Evolutionary conservation across 2,797 vertebrate genomes (phyloP), one percentile per base, ranked within the genome.

Genomic region (Darevskia nairensis): DNA sequence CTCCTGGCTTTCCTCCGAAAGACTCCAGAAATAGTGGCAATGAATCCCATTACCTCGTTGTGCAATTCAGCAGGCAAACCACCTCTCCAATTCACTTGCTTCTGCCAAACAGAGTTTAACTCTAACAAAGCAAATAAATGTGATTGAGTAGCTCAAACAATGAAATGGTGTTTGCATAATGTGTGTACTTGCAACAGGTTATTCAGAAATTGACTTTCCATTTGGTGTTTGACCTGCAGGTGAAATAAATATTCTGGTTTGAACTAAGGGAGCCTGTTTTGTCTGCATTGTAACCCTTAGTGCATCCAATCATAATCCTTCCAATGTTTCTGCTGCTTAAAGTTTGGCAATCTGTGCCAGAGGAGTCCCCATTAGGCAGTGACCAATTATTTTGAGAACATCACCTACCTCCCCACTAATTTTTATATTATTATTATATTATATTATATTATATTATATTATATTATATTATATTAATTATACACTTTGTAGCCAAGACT

Each of bases 151-250:
- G 76, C 50, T 80, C 68, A 46, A 72, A 80, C 21, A 46, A 64
- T 27, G 68, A 61, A 84, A 80, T 61, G 25, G 66, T 72, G 39
- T 85, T 84, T 84, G 87, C 76, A 84, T 84, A 84, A 80, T 84
- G 76, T 25, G 10, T 79, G 19, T 19, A 35, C 39, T 64, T 80
- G 82, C 50, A 79, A 64, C 55, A 72, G 17, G 46, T 84, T 72
- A 59, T 74, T 84, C 39, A 35, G 50, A 80, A 79, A 88, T 35
- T 74, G 50, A 35, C 66, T 88, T 76, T 88, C 76, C 41, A 15
- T 74, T 80, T 72, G 39, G 13, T 44, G 25, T 29, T 23, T 80
- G 68, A 74, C 50, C 68, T 87, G 68, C 32, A 61, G 35, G 46
- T 59, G 50, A 71, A 80, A 79, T 21, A 71, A 86, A n/a, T 27